phyloP scores from a whole-genome alignment of 2,113 vertebrate species.

The Kobus ellipsiprymnus region DNA sequence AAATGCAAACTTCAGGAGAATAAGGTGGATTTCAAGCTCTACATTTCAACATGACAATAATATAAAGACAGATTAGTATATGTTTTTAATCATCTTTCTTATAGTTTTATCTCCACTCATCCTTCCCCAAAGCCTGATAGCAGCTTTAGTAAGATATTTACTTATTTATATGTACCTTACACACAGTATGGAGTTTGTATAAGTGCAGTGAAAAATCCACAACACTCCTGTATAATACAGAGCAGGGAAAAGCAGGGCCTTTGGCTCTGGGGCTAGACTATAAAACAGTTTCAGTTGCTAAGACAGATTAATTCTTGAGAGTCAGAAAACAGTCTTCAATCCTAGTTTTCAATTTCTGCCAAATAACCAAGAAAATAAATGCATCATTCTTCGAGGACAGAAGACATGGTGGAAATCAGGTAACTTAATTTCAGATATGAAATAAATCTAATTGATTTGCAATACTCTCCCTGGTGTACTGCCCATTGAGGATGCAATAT shows the following conservation, averaged over 20 bases:
- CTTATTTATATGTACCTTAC: neutral
- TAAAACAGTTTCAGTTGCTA: neutral
- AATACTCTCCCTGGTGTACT: constrained; percentile 28
- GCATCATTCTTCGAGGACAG: constrained; percentile 41
- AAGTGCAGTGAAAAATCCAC: neutral
- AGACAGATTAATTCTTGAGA: constrained; percentile 48
- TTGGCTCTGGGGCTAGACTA: neutral
- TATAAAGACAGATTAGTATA: neutral
- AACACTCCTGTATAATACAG: neutral
- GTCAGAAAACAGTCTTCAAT: constrained; percentile 30
- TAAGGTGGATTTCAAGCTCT: neutral
- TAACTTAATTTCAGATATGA: constrained; percentile 60
- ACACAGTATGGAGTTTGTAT: neutral
- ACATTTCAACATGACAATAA: neutral
- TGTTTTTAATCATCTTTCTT: neutral
- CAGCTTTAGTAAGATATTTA: neutral
- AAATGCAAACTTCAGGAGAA: neutral
- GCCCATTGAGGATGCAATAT: neutral
- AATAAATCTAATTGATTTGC: constrained; percentile 59
- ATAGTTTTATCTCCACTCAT: neutral
- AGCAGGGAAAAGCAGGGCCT: neutral
- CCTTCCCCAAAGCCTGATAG: neutral
- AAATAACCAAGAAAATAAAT: constrained; percentile 40
- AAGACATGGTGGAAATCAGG: constrained; percentile 40
- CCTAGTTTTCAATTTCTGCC: constrained; percentile 28